phyloP scores from a whole-genome alignment of 2,113 vertebrate genomes.

The Vireo altiloquus region DNA sequence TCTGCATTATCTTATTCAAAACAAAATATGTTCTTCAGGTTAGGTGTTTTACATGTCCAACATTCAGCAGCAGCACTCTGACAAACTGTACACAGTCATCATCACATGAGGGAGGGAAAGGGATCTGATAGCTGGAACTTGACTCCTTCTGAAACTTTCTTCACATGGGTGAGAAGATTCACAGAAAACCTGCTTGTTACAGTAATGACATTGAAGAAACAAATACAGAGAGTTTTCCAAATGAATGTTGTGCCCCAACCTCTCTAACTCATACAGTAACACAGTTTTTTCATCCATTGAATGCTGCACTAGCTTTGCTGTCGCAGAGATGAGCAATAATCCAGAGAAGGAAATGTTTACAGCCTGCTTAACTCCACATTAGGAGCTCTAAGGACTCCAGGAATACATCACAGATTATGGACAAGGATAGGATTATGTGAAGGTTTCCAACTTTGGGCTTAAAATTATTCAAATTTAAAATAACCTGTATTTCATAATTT shows the following conservation, averaged over 20 bases:
- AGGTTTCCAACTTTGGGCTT: not conserved
- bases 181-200: not conserved
- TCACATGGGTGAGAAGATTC: not conserved
- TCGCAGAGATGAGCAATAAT: not conserved
- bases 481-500: not conserved
- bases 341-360: not conserved
- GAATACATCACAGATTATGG: not conserved
- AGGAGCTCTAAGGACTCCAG: not conserved
- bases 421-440: not conserved
- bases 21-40: not conserved
- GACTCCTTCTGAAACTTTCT: not conserved
- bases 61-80: not conserved
- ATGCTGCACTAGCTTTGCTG: not conserved
- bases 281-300: not conserved
- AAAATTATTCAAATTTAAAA: not conserved
- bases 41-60: not conserved
- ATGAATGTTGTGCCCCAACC: not conserved
- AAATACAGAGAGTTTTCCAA: not conserved
- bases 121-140: not conserved
- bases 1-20: not conserved
- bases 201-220: not conserved
- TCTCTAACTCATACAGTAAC: not conserved
- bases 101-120: not conserved
- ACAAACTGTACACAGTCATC: not conserved
- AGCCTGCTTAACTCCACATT: not conserved